These are phyloP conservation scores for Caenorhabditis sp. DNA, from an alignment of 2,888 invertebrate genomes.

Conservation along the genomic window DNA sequence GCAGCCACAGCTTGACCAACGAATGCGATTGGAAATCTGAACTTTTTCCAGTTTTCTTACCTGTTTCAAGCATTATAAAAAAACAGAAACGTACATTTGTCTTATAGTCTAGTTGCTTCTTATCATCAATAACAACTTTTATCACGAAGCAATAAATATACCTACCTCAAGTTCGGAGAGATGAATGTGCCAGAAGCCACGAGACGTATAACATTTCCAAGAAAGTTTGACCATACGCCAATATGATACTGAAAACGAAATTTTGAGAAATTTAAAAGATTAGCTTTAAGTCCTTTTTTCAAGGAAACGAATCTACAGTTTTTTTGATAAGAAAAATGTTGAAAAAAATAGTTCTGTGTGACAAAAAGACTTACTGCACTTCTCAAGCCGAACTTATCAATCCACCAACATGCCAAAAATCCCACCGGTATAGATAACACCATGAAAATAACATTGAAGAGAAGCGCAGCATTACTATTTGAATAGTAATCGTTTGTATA, in stretches of 20 bases:
- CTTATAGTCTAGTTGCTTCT: no score
- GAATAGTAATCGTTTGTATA: slow-evolving; percentile 72
- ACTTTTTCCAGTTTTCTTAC: neutral
- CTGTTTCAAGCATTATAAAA: neutral
- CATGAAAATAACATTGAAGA: slow-evolving; percentile 73
- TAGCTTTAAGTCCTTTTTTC: neutral
- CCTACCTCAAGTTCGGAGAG: slow-evolving; percentile 17
- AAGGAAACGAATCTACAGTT: neutral
- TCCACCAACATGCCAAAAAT: slow-evolving; percentile 72
- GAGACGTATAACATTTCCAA: slow-evolving; percentile 72
- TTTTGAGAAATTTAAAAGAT: no score
- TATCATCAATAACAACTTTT: neutral
- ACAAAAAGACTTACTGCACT: slow-evolving; percentile 69
- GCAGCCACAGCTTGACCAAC: slow-evolving; percentile 72
- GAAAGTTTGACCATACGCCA: slow-evolving; percentile 72
- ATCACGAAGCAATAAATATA: neutral
- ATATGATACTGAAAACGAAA: slow-evolving; percentile 54
- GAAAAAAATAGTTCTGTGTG: neutral
- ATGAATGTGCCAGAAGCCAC: slow-evolving; percentile 61
- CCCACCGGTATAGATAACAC: slow-evolving; percentile 73
- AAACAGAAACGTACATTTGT: no score
- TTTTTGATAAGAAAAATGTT: no score
- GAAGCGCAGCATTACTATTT: slow-evolving; percentile 71
- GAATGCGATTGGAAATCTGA: slow-evolving; percentile 49
- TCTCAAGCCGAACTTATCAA: slow-evolving; percentile 73